Base-by-base conservation (phyloP, 2,888 invertebrate species). In the Nomada ruficornis region DNA sequence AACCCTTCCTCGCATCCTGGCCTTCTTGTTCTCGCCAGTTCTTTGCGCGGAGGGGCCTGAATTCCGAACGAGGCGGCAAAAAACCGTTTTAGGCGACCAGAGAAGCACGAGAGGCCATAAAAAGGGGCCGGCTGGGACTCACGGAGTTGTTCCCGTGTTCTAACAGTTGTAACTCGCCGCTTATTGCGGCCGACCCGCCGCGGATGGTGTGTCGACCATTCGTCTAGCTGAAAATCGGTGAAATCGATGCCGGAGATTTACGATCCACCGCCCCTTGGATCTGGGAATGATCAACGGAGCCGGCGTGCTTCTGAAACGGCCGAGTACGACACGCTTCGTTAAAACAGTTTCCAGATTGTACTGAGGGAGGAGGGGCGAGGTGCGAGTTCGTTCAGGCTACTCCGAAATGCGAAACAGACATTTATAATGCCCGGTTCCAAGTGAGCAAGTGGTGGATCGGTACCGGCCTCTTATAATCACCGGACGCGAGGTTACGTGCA, bases 401-500 rank as follows among this genome's bases (percentile, higher is more conserved):
- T 18, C 18, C 18, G 59, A 60, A 60, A 29, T 10, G 15, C 50
- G 62, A 47, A 57, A 57, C 57, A n/a, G n/a, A 29, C 64, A 75
- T 77, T 86, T 80, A 87, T 89, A 90, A 90, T 89, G 77, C 84
- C 81, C 52, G 84, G 87, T 89, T 88, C 83, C 87, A 83, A 82
- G 80, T 82, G 86, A 82, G 80, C 82, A 84, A 81, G 84, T 80
- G 85, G 67, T 72, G 80, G 75, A 84, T 90, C 89, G 87, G 85
- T 85, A 85, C 82, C 76, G 82, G 86, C 88, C 89, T 87, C 88
- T 89, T 36, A 82, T 91, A 91, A 91, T 91, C 89, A 89, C 89
- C 87, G 89, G 90, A 90, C 89, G 84, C 83, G 86, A 86, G 88
- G 90, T 90, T 89, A 90, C 88, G 76, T 80, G 77, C 82, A 88